Conservation (phyloP, 1,140 invertebrate species). For the Plodia interpunctella region DNA sequence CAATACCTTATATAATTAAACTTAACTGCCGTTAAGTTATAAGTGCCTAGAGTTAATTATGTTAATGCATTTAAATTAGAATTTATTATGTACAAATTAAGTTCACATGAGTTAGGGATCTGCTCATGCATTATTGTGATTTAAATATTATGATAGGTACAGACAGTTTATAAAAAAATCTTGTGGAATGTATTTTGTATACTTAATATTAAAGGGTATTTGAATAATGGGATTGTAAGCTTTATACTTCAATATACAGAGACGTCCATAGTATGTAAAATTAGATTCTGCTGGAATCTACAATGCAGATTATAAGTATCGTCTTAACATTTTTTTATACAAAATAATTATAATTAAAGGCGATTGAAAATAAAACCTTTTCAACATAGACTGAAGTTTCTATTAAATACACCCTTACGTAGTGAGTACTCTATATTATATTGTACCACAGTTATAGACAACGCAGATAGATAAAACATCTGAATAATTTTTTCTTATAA, state of each 20-base stretch:
- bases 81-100: conserved; percentile 69
- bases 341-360: conserved; percentile 10
- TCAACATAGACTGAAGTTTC: background rate
- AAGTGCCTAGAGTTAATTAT: conserved; percentile 36
- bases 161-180: conserved; percentile 19
- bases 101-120: conserved; percentile 48
- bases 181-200: conserved; percentile 23
- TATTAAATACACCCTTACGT: no score
- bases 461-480: no score
- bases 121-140: conserved; percentile 62
- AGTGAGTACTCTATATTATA: no score
- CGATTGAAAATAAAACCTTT: conserved; percentile 13
- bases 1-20: conserved; percentile 45
- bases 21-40: conserved; percentile 48
- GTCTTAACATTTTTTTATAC: conserved; percentile 13
- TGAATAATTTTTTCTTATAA: no score
- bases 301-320: background rate
- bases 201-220: conserved; percentile 31
- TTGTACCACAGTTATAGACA: no score
- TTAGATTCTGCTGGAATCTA: background rate
- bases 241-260: conserved; percentile 23
- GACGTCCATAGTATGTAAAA: conserved; percentile 39
- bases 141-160: conserved; percentile 34
- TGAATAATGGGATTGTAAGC: conserved; percentile 26
- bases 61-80: conserved; percentile 68